Evolutionary conservation across 2,797 vertebrate species (phyloP).

Genomic region (Enoplosus armatus): DNA sequence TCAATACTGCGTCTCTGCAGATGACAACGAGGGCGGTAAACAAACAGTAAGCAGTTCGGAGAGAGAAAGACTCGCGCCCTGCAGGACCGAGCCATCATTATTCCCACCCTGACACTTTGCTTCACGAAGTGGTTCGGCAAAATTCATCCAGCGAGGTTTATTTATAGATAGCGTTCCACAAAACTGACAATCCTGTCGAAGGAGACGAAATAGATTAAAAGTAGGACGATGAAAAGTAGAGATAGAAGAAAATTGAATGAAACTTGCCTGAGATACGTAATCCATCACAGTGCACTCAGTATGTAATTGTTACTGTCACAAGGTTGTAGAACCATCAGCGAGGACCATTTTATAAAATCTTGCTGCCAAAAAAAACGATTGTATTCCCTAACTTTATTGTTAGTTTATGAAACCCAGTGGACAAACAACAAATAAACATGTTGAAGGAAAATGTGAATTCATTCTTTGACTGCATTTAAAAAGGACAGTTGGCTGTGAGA

Average conservation of each 20-base stretch:
- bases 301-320: not conserved
- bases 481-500: not conserved
- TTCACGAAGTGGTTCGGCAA: not conserved
- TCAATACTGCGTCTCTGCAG: slow-evolving; percentile 21
- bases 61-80: slow-evolving; percentile 16
- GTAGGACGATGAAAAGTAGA: not conserved
- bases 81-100: not conserved
- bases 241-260: not conserved
- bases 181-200: not conserved
- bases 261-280: not conserved
- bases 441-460: slow-evolving; percentile 11
- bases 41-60: slow-evolving; percentile 35
- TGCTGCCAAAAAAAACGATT: not conserved
- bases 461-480: not conserved
- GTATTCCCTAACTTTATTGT: not conserved
- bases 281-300: not conserved
- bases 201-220: slow-evolving; percentile 7
- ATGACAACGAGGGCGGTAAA: slow-evolving; percentile 19
- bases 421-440: not conserved
- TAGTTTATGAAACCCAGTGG: not conserved
- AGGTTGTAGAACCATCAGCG: not conserved
- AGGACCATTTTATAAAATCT: not conserved
- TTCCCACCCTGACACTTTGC: not conserved
- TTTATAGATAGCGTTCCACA: slow-evolving; percentile 3
- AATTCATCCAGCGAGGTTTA: not conserved